Conservation (phyloP, 1,140 invertebrate genomes). For the Drosophila obscura region DNA sequence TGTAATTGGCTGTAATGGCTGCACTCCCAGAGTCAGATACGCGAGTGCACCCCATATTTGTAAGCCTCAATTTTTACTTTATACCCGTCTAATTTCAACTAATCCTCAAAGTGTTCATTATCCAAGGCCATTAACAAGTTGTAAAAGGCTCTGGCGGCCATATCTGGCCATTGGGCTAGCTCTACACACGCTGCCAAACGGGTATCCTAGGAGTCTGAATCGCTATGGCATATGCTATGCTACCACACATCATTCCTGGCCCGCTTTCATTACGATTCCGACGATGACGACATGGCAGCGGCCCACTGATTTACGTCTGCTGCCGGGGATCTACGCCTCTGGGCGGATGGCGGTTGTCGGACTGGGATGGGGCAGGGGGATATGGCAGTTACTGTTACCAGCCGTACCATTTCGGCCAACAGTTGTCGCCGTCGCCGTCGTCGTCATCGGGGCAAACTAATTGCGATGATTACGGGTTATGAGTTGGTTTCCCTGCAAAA, state of each 20-base stretch:
- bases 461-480: constrained; percentile 60
- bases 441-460: constrained; percentile 39
- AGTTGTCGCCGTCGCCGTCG: constrained; percentile 27
- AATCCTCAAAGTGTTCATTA: too few relatives aligned
- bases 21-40: too few relatives aligned
- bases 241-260: neutral
- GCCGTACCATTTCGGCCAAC: neutral
- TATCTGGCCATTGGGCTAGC: too few relatives aligned
- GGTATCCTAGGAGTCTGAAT: constrained; percentile 21
- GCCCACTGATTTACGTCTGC: constrained; percentile 17
- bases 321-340: neutral
- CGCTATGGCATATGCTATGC: neutral
- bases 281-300: constrained; percentile 42
- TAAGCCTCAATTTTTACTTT: too few relatives aligned
- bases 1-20: too few relatives aligned
- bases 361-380: too few relatives aligned
- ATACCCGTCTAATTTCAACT: too few relatives aligned
- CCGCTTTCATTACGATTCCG: constrained; percentile 31
- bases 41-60: too few relatives aligned
- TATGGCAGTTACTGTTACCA: constrained; percentile 12
- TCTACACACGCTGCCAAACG: too few relatives aligned
- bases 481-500: constrained; percentile 52
- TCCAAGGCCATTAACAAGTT: too few relatives aligned
- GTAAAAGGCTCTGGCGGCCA: too few relatives aligned
- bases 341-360: too few relatives aligned